Base-by-base conservation (phyloP, 2,113 vertebrate genomes). In the Ariopsis seemanni region DNA sequence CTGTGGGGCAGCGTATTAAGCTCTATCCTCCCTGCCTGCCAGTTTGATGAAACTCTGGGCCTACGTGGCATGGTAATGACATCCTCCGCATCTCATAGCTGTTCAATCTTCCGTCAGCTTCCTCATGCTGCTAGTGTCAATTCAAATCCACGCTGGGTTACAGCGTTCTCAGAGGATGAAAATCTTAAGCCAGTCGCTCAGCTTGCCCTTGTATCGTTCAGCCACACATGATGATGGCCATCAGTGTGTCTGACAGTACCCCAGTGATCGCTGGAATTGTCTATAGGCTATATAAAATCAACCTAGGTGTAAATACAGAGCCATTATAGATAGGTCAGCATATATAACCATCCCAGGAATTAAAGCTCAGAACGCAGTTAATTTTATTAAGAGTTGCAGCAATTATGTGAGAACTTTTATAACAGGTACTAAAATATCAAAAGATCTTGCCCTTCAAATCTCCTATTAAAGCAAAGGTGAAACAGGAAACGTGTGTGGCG, bases 71-170 rank as follows among this genome's bases (percentile, higher is more conserved):
- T 75, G 55, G 88, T 90, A 91, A 91, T 90, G 87, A 85, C 87
- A 87, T 78, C 84, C 84, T 86, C 84, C 53, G 48, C 88, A 78
- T 82, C 17, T 62, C 79, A 60, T 78, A 88, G 87, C 82, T 83
- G 82, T 79, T 84, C 87, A 84, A 69, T 86, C 88, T 84, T 83
- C 62, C 81, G 67, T 86, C 82, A 30, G 77, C 77, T 86, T 88
- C 53, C 84, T 89, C 90, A 86, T 79, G 81, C 88, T 88, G 86
- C 88, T 86, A 82, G 92, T 93, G 92, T 18, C 95, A 96, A 96
- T 96, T 95, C 93, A 95, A 95, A 95, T 95, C 94, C 94, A 94
- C 93, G 94, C 93, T 94, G 93, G 93, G 94, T 95, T 95, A 95
- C 93, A 92, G 93, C 94, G 94, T 93, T 93, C 83, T 82, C 79